Percentiles rank a stretch among this genome's conserved stretches.
These are phyloP conservation scores for Piprites chloris DNA, from an alignment of 2,113 vertebrate species.

Conservation along the genomic window DNA sequence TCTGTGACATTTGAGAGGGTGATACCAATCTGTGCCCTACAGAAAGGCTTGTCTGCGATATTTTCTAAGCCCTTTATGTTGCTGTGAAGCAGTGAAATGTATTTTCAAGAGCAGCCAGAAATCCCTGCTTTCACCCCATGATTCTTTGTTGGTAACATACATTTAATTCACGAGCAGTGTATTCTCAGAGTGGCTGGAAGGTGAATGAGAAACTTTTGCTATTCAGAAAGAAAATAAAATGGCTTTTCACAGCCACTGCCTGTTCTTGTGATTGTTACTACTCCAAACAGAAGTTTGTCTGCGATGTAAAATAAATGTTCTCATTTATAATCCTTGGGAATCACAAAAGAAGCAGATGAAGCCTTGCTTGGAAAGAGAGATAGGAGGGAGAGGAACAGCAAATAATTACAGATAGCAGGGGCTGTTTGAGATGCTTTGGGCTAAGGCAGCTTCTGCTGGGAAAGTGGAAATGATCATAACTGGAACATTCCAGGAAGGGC, in stretches of 20 bases:
- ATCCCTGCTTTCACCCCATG: neutral
- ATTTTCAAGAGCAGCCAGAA: neutral
- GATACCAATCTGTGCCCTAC: neutral
- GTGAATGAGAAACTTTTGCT: neutral
- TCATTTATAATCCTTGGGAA: neutral
- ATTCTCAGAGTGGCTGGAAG: neutral
- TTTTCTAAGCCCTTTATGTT: neutral
- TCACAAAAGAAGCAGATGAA: neutral
- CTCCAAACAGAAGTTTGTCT: conserved; percentile 4
- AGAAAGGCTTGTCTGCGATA: neutral
- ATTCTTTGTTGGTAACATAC: neutral
- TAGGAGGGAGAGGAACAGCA: neutral
- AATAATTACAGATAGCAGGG: neutral
- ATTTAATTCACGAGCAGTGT: neutral
- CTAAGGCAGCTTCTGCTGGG: neutral
- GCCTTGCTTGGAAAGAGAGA: neutral
- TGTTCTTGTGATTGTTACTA: neutral
- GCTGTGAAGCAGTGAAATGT: neutral
- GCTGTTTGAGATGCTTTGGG: neutral
- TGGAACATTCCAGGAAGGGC: neutral
- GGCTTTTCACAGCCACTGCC: neutral
- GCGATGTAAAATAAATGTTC: neutral
- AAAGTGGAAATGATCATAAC: neutral
- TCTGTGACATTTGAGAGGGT: neutral
- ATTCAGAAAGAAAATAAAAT: neutral